Percentiles rank a stretch among this genome's conserved stretches.
phyloP scores from a whole-genome alignment of 2,113 vertebrate genomes.

The Asarcornis scutulata region DNA sequence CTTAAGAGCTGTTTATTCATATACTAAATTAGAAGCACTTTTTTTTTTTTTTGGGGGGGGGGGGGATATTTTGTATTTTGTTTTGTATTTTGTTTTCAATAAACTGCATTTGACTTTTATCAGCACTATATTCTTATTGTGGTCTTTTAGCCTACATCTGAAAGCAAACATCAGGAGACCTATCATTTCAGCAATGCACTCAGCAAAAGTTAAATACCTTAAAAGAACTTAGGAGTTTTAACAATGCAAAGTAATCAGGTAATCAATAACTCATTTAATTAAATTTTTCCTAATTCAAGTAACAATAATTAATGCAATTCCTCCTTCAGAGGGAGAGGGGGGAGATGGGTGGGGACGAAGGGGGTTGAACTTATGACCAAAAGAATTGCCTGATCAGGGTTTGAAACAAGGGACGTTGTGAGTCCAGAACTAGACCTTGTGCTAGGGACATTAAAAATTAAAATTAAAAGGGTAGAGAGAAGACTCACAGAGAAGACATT shows the following conservation, averaged over 20 bases:
- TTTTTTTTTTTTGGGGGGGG: neutral
- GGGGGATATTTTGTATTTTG: too few relatives aligned
- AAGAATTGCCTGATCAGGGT: neutral
- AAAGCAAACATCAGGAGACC: neutral
- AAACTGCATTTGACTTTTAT: neutral
- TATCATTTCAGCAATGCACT: neutral
- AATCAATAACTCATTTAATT: conserved; percentile 26
- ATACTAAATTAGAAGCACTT: neutral
- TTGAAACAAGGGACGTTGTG: neutral
- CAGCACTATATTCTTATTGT: neutral
- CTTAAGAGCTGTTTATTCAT: neutral
- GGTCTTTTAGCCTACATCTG: neutral
- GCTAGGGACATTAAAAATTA: neutral
- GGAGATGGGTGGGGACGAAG: too few relatives aligned
- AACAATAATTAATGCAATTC: conserved; percentile 29
- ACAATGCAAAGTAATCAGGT: conserved; percentile 5
- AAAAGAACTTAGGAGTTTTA: neutral
- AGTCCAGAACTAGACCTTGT: neutral
- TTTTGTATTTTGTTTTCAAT: neutral
- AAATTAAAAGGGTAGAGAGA: neutral
- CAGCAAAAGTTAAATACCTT: neutral
- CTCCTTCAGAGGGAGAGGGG: neutral
- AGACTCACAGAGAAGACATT: neutral
- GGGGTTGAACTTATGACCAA: neutral
- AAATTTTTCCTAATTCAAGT: neutral